Base-by-base conservation (phyloP, 1,140 invertebrate species). In the Sarcophaga bullata region DNA sequence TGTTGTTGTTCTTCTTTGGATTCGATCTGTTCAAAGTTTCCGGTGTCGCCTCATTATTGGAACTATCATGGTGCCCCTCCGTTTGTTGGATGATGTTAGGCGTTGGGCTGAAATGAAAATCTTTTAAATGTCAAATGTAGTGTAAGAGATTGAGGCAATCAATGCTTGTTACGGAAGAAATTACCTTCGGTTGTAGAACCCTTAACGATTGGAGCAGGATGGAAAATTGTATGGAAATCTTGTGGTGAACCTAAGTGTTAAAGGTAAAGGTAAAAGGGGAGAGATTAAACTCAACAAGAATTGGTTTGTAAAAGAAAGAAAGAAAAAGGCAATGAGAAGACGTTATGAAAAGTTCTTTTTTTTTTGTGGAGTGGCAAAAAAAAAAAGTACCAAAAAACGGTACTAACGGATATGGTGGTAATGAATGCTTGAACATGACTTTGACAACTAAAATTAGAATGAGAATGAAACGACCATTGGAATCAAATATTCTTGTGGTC, bases 241-340 rank as follows among this genome's bases (percentile, higher is more conserved):
- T 84, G 86, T 15, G 87, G 87, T 13, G 87, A 88, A 72, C 87
- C 87, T 88, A 72, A 17, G 19, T 10, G 62, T 10, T 19, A 19
- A 1, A 80, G 52, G 52, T 58, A 80, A 58, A 25, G 19, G 6
- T 6, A n/a, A 80, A 10, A 78, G 13, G 6, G 46, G 8, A 8
- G 46, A 37, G 17, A 11, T 25, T 37, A 17, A n/a, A 78, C 15
- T 25, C 8, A 48, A 37, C 8, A 8, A 48, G n/a, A 17, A 78
- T 37, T 25, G 48, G 15, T 13, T 15, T 54, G 15, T 37, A 4
- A 37, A 37, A 37, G 25, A 37, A 37, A 37, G 25, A 37, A 37
- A 37, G 25, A 37, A 37, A 37, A 37, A 37, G 1, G 25, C 1
- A 37, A 37, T 37, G 25, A 37, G n/a, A 37, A 37, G 25, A 37